Base-by-base conservation (phyloP, 2,888 invertebrate species). In the Carterocephalus palaemon region DNA sequence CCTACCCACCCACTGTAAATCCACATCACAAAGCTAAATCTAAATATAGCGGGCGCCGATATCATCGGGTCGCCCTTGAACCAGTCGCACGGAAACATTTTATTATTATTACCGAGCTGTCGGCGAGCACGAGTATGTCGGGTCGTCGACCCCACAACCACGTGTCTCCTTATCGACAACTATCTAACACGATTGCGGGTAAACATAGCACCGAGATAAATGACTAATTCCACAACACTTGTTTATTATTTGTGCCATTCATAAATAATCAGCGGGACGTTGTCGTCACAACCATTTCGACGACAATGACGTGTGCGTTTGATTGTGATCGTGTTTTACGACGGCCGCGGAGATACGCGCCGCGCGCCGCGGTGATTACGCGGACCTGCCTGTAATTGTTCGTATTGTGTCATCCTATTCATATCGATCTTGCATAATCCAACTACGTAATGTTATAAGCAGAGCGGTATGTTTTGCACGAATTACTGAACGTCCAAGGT, bases 71-170 rank as follows among this genome's bases (percentile, higher is more conserved):
- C 86, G 86, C 86, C 86, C 86, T 86, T 86, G 86, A 86, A 85
- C 86, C 86, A 86, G 81, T 85, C 85, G 84, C 84, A 84, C 85
- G 86, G 85, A 85, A 86, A 86, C 85, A 84, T 86, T 86, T 86
- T 85, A 86, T 86, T 86, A 86, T 86, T 85, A 86, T 85, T 86
- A 86, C 83, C 77, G 74, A 82, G 84, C 84, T 84, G 83, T 84
- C 85, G 85, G 85, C 82, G 84, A 79, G 80, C 83, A 77, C 81
- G 83, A 84, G 85, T 83, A 79, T 75, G 76, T 77, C 77, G 82
- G 85, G 85, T 85, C 86, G 81, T 60, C 85, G 85, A 86, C 82
- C 86, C 66, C 83, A 69, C 67, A 70, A 79, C 85, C 86, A 86
- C 86, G 86, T 85, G 86, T 83, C 84, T 84, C 80, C 85, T 86